phyloP scores from a whole-genome alignment of 2,113 vertebrate genomes.

The Entomyzon cyanotis region DNA sequence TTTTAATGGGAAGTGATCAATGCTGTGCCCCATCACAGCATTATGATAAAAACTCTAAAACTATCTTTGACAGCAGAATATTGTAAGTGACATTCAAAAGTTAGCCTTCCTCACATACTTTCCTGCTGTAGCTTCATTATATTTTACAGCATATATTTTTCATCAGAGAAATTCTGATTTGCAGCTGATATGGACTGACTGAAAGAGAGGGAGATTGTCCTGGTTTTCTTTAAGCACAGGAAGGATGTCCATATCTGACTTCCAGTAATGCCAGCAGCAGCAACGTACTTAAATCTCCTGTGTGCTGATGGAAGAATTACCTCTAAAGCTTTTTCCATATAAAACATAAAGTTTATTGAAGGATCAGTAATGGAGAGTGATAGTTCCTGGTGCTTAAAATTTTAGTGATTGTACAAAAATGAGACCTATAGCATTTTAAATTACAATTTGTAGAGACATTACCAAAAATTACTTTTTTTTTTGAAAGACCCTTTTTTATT shows the following conservation, averaged over 20 bases:
- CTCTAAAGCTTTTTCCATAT: neutral
- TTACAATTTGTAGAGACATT: neutral
- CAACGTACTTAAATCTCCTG: neutral
- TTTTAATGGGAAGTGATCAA: conserved; percentile 6
- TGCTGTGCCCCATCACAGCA: neutral
- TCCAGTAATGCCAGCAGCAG: neutral
- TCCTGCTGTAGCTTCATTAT: neutral
- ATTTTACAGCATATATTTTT: neutral
- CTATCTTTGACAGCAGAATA: neutral
- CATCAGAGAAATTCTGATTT: neutral
- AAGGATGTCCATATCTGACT: neutral
- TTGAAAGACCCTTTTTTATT: neutral
- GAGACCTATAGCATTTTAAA: neutral
- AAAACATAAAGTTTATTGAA: neutral
- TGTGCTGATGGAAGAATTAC: neutral
- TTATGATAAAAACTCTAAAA: neutral
- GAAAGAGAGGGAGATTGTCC: neutral
- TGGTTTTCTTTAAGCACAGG: neutral
- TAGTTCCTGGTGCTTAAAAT: neutral
- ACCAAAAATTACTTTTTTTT: neutral
- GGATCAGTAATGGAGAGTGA: neutral
- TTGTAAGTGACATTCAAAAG: neutral
- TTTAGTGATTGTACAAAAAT: neutral
- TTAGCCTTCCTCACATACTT: neutral
- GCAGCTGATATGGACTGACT: neutral